Conservation (phyloP, 1,140 invertebrate species). For the Bradynema listronoti region DNA sequence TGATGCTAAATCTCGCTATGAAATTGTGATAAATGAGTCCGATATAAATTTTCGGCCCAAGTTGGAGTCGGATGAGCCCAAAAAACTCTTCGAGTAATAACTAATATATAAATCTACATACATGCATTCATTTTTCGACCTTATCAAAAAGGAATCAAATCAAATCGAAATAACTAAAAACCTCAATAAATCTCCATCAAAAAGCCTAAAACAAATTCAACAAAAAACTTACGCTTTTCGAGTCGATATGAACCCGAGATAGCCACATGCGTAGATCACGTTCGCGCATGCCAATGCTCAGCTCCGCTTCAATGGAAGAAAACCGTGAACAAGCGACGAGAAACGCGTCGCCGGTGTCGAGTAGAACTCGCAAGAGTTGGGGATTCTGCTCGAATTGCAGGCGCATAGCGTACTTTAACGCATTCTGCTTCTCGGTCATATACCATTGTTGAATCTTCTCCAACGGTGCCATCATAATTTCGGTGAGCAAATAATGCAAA, state of each 20-base stretch:
- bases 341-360: conserved; percentile 52
- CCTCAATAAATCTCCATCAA: too few relatives aligned
- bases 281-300: conserved; percentile 53
- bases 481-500: conserved; percentile 40
- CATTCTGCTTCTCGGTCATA: conserved; percentile 49
- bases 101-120: too few relatives aligned
- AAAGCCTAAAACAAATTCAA: too few relatives aligned
- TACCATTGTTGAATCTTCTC: conserved; percentile 51
- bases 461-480: conserved; percentile 28
- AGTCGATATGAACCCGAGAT: conserved; percentile 29
- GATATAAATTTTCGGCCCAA: too few relatives aligned
- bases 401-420: conserved; percentile 44
- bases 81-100: too few relatives aligned
- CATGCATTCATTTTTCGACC: too few relatives aligned
- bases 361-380: conserved; percentile 41
- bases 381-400: conserved; percentile 53
- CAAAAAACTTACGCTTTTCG: conserved; percentile 39
- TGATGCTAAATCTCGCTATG: too few relatives aligned
- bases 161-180: too few relatives aligned
- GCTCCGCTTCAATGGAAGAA: conserved; percentile 47
- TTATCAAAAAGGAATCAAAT: too few relatives aligned
- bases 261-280: conserved; percentile 47
- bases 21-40: too few relatives aligned
- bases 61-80: too few relatives aligned
- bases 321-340: conserved; percentile 49